phyloP scores from a whole-genome alignment of 2,888 invertebrate genomes.

The Cantharis rufa region DNA sequence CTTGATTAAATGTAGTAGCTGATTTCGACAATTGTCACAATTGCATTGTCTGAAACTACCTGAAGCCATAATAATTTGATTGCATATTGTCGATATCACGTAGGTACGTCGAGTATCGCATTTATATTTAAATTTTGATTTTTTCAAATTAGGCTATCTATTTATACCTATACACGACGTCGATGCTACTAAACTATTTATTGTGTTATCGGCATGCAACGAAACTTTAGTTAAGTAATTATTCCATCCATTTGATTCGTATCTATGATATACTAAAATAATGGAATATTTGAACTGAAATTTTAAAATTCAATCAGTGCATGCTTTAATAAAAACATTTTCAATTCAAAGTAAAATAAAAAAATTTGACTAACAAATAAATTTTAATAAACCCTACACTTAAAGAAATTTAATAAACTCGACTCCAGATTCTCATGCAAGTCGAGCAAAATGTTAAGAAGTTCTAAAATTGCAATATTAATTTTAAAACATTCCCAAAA shows the following conservation, averaged over 20 bases:
- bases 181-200: background rate
- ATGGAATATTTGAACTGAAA: background rate
- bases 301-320: background rate
- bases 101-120: background rate
- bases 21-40: constrained; percentile 21
- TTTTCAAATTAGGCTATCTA: background rate
- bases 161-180: background rate
- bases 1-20: constrained; percentile 1
- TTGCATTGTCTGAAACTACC: constrained; percentile 23
- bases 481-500: no score
- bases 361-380: no score
- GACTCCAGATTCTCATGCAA: no score
- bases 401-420: no score
- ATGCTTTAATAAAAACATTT: background rate
- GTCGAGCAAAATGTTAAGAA: no score
- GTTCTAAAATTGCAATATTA: no score
- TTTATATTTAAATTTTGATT: background rate
- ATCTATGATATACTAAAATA: background rate
- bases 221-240: background rate
- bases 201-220: background rate
- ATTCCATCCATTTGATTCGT: background rate
- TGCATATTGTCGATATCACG: constrained; percentile 1
- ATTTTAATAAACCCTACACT: no score
- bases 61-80: constrained; percentile 18
- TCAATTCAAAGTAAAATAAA: background rate